A percentile compares a stretch with the other conserved stretches of the same genome.
phyloP scores from a whole-genome alignment of 2,888 invertebrate genomes.

The Nudaria mundana region DNA sequence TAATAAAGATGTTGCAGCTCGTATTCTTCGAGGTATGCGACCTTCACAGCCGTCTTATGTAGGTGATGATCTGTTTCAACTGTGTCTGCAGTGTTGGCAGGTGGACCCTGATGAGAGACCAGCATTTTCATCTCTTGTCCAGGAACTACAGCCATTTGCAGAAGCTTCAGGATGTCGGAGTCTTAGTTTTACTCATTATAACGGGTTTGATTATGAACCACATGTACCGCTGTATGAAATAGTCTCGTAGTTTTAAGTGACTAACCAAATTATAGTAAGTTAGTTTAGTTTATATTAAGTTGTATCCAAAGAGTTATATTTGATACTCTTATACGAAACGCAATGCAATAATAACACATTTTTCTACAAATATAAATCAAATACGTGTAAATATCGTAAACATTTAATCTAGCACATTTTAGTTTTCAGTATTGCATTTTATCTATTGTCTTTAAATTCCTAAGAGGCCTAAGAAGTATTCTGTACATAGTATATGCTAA shows the following conservation, averaged over 20 bases:
- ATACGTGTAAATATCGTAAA: no score
- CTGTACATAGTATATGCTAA: constrained; percentile 6
- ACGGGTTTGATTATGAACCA: constrained; percentile 70
- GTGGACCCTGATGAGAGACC: constrained; percentile 90
- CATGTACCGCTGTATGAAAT: constrained; percentile 71
- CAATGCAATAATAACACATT: not conserved
- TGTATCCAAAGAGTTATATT: constrained; percentile 33
- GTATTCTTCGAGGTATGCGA: constrained; percentile 85
- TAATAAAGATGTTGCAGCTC: constrained; percentile 84
- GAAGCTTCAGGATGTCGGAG: constrained; percentile 56
- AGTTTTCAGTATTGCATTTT: constrained; percentile 1
- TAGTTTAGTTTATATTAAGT: constrained; percentile 3
- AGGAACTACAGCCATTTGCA: constrained; percentile 59
- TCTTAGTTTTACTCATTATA: constrained; percentile 72
- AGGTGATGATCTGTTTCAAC: constrained; percentile 89
- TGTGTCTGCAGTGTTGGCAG: constrained; percentile 93
- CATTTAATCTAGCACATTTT: no score
- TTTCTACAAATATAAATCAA: no score
- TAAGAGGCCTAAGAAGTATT: no score
- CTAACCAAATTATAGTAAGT: constrained; percentile 29
- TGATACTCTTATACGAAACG: constrained; percentile 22
- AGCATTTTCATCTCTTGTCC: constrained; percentile 83
- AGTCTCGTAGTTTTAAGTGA: constrained; percentile 47
- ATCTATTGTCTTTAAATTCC: no score
- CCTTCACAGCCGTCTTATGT: constrained; percentile 88